Base-by-base conservation (phyloP, 2,797 vertebrate species). In the Euthynnus affinis region DNA sequence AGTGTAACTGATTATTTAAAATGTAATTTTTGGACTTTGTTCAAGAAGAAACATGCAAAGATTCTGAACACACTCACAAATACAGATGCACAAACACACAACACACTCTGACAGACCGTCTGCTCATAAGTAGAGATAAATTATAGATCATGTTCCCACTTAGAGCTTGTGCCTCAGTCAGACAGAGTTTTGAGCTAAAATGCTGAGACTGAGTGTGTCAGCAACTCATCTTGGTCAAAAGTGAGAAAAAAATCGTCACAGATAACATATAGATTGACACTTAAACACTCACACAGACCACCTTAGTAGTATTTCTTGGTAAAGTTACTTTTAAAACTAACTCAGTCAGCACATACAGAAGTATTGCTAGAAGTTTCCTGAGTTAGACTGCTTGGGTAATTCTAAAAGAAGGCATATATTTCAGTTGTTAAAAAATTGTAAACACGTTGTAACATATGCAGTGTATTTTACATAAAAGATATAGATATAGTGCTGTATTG, bases 91-190 rank as follows among this genome's bases (percentile, higher is more conserved):
- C 44, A 79, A 63, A 87, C 76, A 78, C 71, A 76, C 52, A 83
- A n/a, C 67, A 74, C 78, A 59, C 56, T 62, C 75, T 86, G 69
- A 86, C 78, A 86, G 85, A 80, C 71, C 25, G 64, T 83, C 81
- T 87, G 78, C 70, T 90, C 79, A 82, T 88, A 88, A 91, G 81
- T 78, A 64, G 66, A 89, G 75, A 89, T 93, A 81, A 89, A 93
- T 93, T 92, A 94, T 93, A 81, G 70, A 94, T 92, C 65, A 83
- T 85, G 81, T 84, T 88, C 81, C 87, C 85, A 84, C 85, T 89
- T 83, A 76, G 82, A 68, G 76, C 74, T 77, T 78, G 60, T 75
- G 84, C 72, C 44, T 77, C 72, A 81, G 86, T 70, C 84, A 89
- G 85, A 84, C 83, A 71, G 52, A 81, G 79, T 84, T 84, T 80